Conservation (phyloP, 1,140 invertebrate genomes). For the Trichomalopsis sarcophagae region DNA sequence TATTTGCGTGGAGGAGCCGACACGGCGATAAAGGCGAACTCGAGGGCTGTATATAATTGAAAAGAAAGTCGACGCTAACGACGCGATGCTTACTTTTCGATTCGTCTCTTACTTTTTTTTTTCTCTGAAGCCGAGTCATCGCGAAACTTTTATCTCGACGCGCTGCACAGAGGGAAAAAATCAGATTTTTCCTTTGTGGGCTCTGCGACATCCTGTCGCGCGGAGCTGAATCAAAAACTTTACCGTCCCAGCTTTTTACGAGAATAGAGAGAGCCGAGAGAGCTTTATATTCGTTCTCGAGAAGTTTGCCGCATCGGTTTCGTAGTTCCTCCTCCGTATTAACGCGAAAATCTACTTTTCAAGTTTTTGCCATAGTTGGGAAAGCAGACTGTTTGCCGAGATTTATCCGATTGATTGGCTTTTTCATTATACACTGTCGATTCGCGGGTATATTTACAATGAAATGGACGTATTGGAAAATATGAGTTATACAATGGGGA, state of each 20-base stretch:
- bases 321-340: not conserved
- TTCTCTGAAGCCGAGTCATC: not conserved
- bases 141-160: slow-evolving; percentile 9
- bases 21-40: too few species aligned
- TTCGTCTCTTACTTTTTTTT: not conserved
- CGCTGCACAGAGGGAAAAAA: not conserved
- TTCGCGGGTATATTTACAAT: too few species aligned
- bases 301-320: not conserved
- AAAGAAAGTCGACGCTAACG: slow-evolving; percentile 1
- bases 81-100: not conserved
- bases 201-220: not conserved
- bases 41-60: not conserved
- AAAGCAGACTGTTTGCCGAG: not conserved
- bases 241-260: not conserved
- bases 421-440: too few species aligned
- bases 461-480: too few species aligned
- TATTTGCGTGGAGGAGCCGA: too few species aligned
- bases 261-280: not conserved
- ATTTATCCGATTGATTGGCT: too few species aligned
- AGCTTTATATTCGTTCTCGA: not conserved
- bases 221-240: slow-evolving; percentile 23
- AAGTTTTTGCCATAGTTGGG: not conserved
- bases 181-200: slow-evolving; percentile 16
- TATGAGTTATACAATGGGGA: too few species aligned
- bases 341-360: not conserved